Evolutionary conservation across 2,113 vertebrate species (phyloP).

Genomic region (Albula glossodonta): DNA sequence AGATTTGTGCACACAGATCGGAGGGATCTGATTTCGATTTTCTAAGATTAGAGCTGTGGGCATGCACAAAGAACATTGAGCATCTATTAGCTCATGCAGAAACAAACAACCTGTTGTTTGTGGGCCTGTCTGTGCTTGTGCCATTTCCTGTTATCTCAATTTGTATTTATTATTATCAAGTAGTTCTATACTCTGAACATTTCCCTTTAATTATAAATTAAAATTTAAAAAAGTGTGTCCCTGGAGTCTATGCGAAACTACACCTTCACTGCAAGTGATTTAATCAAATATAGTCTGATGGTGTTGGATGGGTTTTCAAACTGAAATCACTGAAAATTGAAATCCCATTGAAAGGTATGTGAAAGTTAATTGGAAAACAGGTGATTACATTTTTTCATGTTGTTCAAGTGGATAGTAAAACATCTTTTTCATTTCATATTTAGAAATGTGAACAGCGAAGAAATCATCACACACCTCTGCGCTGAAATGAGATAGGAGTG

Average conservation of each 20-base stretch:
- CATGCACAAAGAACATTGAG: constrained; percentile 12
- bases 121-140: neutral
- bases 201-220: neutral
- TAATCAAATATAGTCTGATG: neutral
- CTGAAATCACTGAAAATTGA: neutral
- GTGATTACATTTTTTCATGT: neutral
- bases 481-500: too few species aligned
- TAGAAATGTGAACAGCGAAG: too few species aligned
- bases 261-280: neutral
- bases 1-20: neutral
- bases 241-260: neutral
- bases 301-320: neutral
- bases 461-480: too few species aligned
- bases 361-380: neutral
- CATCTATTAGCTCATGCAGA: neutral
- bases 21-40: constrained; percentile 35
- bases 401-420: neutral
- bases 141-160: neutral
- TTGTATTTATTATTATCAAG: neutral
- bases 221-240: neutral
- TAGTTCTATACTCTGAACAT: neutral
- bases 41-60: constrained; percentile 35
- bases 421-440: too few species aligned
- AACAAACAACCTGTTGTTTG: neutral
- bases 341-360: neutral